phyloP scores from a whole-genome alignment of 2,888 invertebrate species.

The Dascillus cervinus region DNA sequence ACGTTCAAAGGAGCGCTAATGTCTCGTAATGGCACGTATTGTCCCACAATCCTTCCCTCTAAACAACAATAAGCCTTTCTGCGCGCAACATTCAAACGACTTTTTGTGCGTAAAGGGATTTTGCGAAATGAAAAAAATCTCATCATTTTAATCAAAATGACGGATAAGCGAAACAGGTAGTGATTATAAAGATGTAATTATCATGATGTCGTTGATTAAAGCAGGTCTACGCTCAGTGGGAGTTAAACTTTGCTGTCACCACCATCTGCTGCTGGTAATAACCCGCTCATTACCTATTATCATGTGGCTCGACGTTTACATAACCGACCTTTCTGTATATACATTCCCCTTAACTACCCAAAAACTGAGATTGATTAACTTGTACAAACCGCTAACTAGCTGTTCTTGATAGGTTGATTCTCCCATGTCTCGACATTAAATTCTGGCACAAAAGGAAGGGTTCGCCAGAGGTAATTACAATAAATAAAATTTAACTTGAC shows the following conservation, averaged over 20 bases:
- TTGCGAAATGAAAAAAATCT: not conserved
- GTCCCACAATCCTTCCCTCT: slow-evolving; percentile 38
- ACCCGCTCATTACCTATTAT: slow-evolving; percentile 39
- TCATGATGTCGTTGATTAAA: slow-evolving; percentile 23
- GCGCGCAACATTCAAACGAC: slow-evolving; percentile 8
- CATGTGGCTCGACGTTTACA: slow-evolving; percentile 33
- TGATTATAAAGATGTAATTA: slow-evolving; percentile 11
- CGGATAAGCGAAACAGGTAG: not conserved
- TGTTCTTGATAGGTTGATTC: slow-evolving; percentile 35
- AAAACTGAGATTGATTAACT: slow-evolving; percentile 38
- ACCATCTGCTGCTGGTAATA: slow-evolving; percentile 35
- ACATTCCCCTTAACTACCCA: slow-evolving; percentile 35
- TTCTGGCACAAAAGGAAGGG: too few species aligned
- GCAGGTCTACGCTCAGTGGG: slow-evolving; percentile 27
- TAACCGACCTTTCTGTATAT: slow-evolving; percentile 31
- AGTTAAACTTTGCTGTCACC: slow-evolving; percentile 29
- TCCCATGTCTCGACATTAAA: too few species aligned
- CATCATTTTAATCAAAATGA: too few species aligned
- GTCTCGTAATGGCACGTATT: slow-evolving; percentile 39
- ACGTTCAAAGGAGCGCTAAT: slow-evolving; percentile 40
- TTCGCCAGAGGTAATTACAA: too few species aligned
- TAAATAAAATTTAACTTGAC: too few species aligned
- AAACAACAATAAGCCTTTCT: slow-evolving; percentile 35
- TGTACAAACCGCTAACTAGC: slow-evolving; percentile 35
- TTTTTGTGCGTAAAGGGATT: slow-evolving; percentile 6